Base-by-base conservation (phyloP, 2,888 invertebrate genomes). In the Ptycholaimellus sp. region DNA sequence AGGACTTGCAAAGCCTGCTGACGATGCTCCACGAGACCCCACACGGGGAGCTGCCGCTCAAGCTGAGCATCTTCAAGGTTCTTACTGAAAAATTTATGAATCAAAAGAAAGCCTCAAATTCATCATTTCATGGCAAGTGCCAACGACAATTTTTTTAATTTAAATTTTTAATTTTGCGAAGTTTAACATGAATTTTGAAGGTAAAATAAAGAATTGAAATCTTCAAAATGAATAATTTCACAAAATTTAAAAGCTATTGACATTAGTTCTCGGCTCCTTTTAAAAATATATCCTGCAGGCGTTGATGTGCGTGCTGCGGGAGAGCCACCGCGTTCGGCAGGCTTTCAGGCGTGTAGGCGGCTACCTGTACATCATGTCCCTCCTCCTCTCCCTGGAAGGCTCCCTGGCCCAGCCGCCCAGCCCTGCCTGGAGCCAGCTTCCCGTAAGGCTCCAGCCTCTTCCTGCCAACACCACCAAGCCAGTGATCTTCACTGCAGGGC, bases 281-380 rank as follows among this genome's bases (percentile, higher is more conserved):
- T 27, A 27, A 11, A n/a, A n/a, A n/a, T n/a, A 33, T 35, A 14
- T 42, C 30, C 54, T 40, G 36, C 54, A 71, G 69, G 67, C 82
- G 35, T 63, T 93, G 41, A 63, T 85, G 42, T 72, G 74, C 37
- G 87, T 87, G 49, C 66, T 96, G 38, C 71, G 83, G 44, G 96
- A 96, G 58, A 87, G 85, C 31, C 96, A 96, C 63, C 71, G 90
- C 40, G 83, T 85, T 0, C 70, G 96, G 46, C 83, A 87, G 5
- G 80, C 87, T 42, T 96, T 96, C 61, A 72, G 96, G 47, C 90
- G 87, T 68, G 83, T 83, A 20, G 87, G 87, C 50, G 96, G 96
- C 13, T 96, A 96, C 59, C 80, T 93, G 1, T 90, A 90, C 57
- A 76, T 96, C 20, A 85, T 90, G 55, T 85, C 87, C 48, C 80